Base-by-base conservation (phyloP, 2,888 invertebrate species). In the Callyntrura guangdongensis region DNA sequence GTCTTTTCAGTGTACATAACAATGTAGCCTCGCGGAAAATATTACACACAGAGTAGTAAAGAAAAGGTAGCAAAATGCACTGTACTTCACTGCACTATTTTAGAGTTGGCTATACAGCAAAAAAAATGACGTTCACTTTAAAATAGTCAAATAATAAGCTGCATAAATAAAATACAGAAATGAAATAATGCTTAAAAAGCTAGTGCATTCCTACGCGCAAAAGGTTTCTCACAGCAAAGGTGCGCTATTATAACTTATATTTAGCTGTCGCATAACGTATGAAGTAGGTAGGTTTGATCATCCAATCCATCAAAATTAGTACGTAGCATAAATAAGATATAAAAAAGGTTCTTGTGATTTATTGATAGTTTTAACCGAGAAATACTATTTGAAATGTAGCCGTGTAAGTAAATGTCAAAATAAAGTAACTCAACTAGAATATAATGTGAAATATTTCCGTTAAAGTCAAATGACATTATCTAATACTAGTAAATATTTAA, bases 341-440 rank as follows among this genome's bases (percentile, higher is more conserved):
- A 12, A 25, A 72, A 72, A 47, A n/a, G 20, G 17, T n/a, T 72
- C 72, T 72, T 72, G 72, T 72, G 72, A 72, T 72, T 72, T 72
- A 72, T 72, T 72, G 17, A 11, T 69, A 69, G 67, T 20, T 72
- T 72, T 72, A 45, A 72, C 47, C 45, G 72, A 72, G 72, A 72
- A 72, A 72, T 20, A 72, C 45, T 72, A 72, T 72, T 72, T 47
- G 45, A 47, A 47, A 72, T 47, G 72, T 20, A 72, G 72, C 72
- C n/a, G 17, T 20, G 12, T n/a, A 69, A 69, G 14, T 72, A 47
- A 45, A 47, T 20, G 5, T 14, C 17, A 45, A 36, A 12, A 61
- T n/a, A 17, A 61, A 9, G 67, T 47, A 47, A 72, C 47, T 72
- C 45, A 36, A 36, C 14, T 47, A 72, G 72, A 47, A 45, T 72